Conservation (phyloP, 2,797 vertebrate species). For the Arrhamphus sclerolepis region DNA sequence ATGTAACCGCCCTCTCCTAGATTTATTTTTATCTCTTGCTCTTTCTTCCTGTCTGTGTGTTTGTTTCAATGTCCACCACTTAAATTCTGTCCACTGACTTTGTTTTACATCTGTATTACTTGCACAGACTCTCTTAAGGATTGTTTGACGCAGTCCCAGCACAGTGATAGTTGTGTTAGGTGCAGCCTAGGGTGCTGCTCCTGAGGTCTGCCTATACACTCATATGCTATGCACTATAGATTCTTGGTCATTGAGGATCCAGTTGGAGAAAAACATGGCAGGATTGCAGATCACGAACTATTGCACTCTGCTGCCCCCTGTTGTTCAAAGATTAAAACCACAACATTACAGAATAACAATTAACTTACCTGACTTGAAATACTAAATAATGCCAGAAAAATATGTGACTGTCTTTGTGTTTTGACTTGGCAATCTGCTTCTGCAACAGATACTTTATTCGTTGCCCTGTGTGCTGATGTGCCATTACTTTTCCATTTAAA, state of each 20-base stretch:
- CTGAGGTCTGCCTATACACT: not conserved
- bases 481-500: no score
- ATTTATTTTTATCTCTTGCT: slow-evolving; percentile 76
- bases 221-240: not conserved
- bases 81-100: slow-evolving; percentile 20
- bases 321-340: slow-evolving; percentile 24
- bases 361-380: no score
- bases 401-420: no score
- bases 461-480: no score
- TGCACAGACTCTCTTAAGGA: not conserved
- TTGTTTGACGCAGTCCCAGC: not conserved
- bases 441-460: no score
- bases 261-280: slow-evolving; percentile 3
- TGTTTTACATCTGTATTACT: slow-evolving; percentile 17
- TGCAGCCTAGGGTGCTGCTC: not conserved
- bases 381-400: no score
- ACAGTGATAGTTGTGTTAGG: not conserved
- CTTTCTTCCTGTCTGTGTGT: slow-evolving; percentile 24
- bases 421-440: no score
- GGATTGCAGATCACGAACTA: not conserved
- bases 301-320: slow-evolving; percentile 65
- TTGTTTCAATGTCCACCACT: slow-evolving; percentile 12
- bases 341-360: slow-evolving; percentile 10
- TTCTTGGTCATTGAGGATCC: slow-evolving; percentile 10
- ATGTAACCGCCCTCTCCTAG: slow-evolving; percentile 72